Evolutionary conservation across 2,113 vertebrate genomes (phyloP), one percentile per base, ranked within the genome.

Genomic region (Cryptoleucopteryx plumbea): DNA sequence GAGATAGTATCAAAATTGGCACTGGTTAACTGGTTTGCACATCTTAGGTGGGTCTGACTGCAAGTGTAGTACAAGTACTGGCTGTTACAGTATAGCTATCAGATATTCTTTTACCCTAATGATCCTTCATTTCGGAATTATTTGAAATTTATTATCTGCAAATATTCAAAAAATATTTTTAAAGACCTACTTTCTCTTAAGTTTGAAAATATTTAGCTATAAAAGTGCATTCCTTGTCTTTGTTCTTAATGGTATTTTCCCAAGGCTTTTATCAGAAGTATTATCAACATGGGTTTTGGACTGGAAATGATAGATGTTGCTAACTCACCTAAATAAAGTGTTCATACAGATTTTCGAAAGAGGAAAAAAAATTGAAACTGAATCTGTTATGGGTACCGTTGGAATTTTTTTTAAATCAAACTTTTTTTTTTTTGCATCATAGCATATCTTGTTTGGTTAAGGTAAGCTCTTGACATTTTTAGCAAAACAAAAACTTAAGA

Each of bases 61-160:
- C 53, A 38, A 53, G 67, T 0, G 7, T 29, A 29, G 34, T 47
- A 58, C 0, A 0, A 48, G 42, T 47, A 58, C 47, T 32, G 58
- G 11, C 36, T 43, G 36, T 38, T 48, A n/a, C 0, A 40, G 27
- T 38, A 23, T 7, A 45, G 68, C 53, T 66, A 19, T 27, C 22
- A 15, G 22, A 26, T 27, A 6, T 27, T 74, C 56, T 36, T 65
- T 56, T 25, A 38, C 52, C 48, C n/a, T 75, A 2, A 32, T 3
- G 15, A 47, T 4, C 61, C 66, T 55, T 38, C 81, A 11, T 22
- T 67, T 52, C 31, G 47, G 58, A 89, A 71, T 50, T 43, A 48
- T 16, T 48, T 65, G 22, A 73, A 78, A 73, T 16, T 4, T 59
- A 31, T 31, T 81, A 36, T 19, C 55, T 77, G 53, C 32, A 77